Evolutionary conservation across 2,797 vertebrate species (phyloP).

Genomic region (Schizopygopsis pylzovi): DNA sequence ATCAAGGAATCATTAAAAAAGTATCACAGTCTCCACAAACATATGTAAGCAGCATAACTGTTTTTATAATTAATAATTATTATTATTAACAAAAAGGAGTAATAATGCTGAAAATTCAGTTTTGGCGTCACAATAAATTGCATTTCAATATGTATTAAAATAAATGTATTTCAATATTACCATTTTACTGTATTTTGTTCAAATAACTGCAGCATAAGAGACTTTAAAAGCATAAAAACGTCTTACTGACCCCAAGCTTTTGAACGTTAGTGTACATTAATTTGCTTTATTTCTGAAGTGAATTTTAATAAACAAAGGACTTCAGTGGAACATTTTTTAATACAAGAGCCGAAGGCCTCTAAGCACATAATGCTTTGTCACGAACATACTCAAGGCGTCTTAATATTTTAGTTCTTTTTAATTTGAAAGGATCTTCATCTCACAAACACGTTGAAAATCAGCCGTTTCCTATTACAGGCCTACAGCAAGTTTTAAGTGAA

Average conservation of each 20-base stretch:
- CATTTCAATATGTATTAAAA: not conserved
- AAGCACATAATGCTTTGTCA: not conserved
- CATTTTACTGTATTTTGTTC: not conserved
- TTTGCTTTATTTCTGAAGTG: not conserved
- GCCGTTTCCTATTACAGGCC: slow-evolving; percentile 19
- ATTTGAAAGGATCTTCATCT: slow-evolving; percentile 19
- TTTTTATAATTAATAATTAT: not conserved
- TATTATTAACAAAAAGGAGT: no score
- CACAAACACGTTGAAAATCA: not conserved
- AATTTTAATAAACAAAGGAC: not conserved
- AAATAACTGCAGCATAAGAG: not conserved
- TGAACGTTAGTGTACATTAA: not conserved
- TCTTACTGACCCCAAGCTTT: not conserved
- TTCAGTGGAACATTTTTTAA: not conserved
- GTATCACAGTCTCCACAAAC: no score
- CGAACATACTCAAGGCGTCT: not conserved
- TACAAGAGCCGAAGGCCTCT: not conserved
- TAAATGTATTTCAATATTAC: not conserved
- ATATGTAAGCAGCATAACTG: not conserved
- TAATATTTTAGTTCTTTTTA: not conserved
- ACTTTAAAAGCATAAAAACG: not conserved
- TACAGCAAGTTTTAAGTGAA: slow-evolving; percentile 23
- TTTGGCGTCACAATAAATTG: not conserved
- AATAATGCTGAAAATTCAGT: not conserved
- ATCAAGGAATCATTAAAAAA: not conserved